Base-by-base conservation (phyloP, 1,140 invertebrate species). In the Formica exsecta region DNA sequence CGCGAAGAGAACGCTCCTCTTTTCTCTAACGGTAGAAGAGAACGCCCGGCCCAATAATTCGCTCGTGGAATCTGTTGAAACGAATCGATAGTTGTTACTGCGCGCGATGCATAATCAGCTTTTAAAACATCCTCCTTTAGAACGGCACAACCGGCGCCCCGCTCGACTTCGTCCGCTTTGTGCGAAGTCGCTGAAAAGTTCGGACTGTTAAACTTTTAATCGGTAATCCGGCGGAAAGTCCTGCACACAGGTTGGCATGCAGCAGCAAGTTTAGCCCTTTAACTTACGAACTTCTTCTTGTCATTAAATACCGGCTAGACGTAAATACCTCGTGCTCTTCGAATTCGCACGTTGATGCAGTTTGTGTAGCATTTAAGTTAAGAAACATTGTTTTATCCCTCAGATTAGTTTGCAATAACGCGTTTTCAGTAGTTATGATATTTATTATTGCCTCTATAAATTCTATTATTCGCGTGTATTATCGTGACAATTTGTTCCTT, bases 141-240 rank as follows among this genome's bases (percentile, higher is more conserved):
- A 11, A 32, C 19, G n/a, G 54, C 32, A 25, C 36, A 70, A 59
- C 7, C 36, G 2, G 19, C 25, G 25, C 16, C 13, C 29, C 36
- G 25, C 57, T 81, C 54, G 25, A 54, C 61, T 66, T 54, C 0
- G 65, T 66, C 54, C 19, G 68, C 66, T 83, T 83, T 83, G 66
- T 62, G 54, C 66, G 16, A 83, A 83, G 68, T 74, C 54, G 79
- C 68, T 83, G 79, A 70, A 73, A 62, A 83, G 79, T 83, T 83
- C 54, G 22, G 79, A 2, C 79, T 83, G 79, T 83, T 83, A 62
- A 83, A 83, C 79, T 83, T 74, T 83, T 83, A 83, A 83, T 83
- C 79, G 79, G 41, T 74, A 83, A 83, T 83, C 68, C 79, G 8
- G 25, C 54, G 79, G 29, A 29, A 74, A 74, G 66, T 74, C 79